phyloP scores from a whole-genome alignment of 2,113 vertebrate genomes.

The Serilophus lunatus region DNA sequence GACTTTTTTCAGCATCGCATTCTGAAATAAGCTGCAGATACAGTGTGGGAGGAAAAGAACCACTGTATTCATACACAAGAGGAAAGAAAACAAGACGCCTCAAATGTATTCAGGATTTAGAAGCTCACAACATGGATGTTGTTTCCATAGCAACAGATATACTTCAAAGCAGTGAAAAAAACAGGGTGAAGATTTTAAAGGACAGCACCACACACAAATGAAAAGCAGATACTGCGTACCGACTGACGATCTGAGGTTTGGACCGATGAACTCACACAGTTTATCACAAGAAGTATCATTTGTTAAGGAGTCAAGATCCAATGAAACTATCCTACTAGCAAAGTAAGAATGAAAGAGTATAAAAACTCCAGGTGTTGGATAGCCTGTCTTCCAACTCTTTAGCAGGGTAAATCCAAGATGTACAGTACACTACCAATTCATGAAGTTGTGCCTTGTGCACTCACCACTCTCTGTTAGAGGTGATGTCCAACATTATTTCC shows the following conservation, averaged over 20 bases:
- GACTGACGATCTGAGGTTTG: background rate
- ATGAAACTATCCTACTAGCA: background rate
- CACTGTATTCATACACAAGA: constrained; percentile 11
- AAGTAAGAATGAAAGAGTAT: background rate
- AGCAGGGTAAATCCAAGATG: background rate
- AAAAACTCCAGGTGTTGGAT: background rate
- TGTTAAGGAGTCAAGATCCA: background rate
- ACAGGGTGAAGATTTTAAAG: background rate
- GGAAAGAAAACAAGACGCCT: background rate
- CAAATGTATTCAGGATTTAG: background rate
- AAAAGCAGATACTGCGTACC: background rate
- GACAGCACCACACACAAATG: background rate
- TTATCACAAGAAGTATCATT: background rate
- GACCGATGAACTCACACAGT: background rate
- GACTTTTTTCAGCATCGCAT: background rate
- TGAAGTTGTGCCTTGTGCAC: background rate
- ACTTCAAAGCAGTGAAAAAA: constrained; percentile 14
- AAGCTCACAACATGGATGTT: background rate
- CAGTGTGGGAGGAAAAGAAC: constrained; percentile 1
- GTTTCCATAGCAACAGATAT: constrained; percentile 50
- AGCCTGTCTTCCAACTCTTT: background rate
- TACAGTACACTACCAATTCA: background rate
- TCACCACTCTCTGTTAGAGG: background rate
- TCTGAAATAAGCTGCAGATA: background rate
- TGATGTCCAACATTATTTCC: background rate